Conservation (phyloP, 35 echinoderm and acorn worm genomes). For the Acanthaster planci region DNA sequence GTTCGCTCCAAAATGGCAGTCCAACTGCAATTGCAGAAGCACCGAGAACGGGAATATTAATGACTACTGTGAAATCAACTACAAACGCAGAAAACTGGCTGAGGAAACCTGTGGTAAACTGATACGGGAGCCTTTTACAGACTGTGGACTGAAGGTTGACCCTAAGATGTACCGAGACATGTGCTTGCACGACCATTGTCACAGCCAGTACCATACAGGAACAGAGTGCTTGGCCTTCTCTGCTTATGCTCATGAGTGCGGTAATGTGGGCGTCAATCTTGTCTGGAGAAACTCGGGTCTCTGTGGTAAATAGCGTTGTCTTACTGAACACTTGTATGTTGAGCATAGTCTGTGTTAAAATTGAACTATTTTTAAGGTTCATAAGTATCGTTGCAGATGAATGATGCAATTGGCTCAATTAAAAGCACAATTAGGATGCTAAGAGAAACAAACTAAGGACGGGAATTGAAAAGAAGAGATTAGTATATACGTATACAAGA, state of each 20-base stretch:
- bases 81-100: neutral
- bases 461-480: no score
- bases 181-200: constrained; percentile 23
- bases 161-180: neutral
- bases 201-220: neutral
- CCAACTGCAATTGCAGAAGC: neutral
- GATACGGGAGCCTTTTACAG: neutral
- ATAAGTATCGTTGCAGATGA: no score
- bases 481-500: no score
- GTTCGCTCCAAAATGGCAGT: constrained; percentile 13
- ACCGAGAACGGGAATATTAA: neutral
- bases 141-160: constrained; percentile 3
- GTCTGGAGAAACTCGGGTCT: constrained; percentile 30
- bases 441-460: no score
- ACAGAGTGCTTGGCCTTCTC: constrained; percentile 36
- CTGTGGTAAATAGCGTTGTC: constrained; percentile 50
- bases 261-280: neutral
- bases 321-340: neutral
- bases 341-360: neutral
- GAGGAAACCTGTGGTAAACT: neutral
- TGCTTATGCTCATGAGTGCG: constrained; percentile 52
- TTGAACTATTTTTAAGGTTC: no score
- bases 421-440: no score
- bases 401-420: no score
- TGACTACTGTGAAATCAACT: neutral